Evolutionary conservation across 2,888 invertebrate species (phyloP), one percentile per base, ranked within the genome.

Genomic region (Netelia melanura): DNA sequence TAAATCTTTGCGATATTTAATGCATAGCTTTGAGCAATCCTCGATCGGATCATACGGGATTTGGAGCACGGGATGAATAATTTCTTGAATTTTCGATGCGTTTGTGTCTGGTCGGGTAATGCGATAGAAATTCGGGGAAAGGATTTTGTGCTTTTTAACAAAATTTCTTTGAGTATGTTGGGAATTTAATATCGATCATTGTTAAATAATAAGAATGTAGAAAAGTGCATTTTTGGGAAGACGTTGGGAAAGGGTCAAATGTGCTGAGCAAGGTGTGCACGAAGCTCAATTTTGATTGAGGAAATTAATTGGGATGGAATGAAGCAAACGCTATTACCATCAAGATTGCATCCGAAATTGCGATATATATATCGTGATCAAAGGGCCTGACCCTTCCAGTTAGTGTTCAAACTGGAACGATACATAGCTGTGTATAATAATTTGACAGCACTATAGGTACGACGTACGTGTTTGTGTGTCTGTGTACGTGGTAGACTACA

Each of bases 241-340:
- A 30, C 5, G 30, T 52, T 58, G 23, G 52, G 62, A 62, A 56
- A 74, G 77, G n/a, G 17, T 17, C 17, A 38, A 74, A 48, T 70
- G 48, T 65, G 14, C 25, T 74, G 52, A 30, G 54, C 17, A 70
- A 70, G 56, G 52, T 76, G 58, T 71, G 65, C 43, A 38, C 23
- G 17, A n/a, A n/a, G 61, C 52, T 30, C 70, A 72, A 48, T 58
- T 44, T 83, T 79, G 80, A 85, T 83, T 83, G 68, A 77, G 56
- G 72, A 80, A 80, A 80, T 83, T 85, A 85, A 85, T 85, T 85
- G 83, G 72, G 23, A 67, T 56, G 76, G 64, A 72, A 77, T 56
- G 62, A 67, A 76, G 76, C 62, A 44, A 71, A 79, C 62, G 54
- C 38, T 78, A 21, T 83, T 17, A 48, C 70, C 68, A 65, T 82